These are phyloP conservation scores for Scleropages formosus DNA, from an alignment of 2,797 vertebrate species.

Conservation along the genomic window DNA sequence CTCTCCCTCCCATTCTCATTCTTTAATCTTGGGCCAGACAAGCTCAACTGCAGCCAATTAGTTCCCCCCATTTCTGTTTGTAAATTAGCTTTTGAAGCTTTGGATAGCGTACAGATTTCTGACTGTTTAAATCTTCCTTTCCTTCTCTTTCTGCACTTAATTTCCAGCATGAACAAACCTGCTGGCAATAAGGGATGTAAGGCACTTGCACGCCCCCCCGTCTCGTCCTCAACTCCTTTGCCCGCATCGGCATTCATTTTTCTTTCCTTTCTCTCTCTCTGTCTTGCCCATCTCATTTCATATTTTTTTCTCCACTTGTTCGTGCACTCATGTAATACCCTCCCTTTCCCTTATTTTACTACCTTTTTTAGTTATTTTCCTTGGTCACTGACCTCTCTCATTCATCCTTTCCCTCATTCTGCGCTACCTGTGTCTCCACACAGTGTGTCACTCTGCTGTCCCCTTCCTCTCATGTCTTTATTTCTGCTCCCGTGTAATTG, in stretches of 20 bases:
- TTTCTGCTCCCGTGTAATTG: too few species aligned
- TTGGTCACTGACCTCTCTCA: slow-evolving; percentile 11
- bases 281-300: not conserved
- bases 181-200: slow-evolving; percentile 69
- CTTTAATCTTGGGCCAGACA: slow-evolving; percentile 72
- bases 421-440: not conserved
- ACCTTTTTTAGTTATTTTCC: slow-evolving; percentile 21
- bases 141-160: slow-evolving; percentile 36
- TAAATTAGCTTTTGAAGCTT: slow-evolving; percentile 72
- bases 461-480: too few species aligned
- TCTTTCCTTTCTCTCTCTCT: slow-evolving; percentile 12
- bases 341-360: slow-evolving; percentile 56
- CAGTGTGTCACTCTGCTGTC: not conserved
- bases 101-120: slow-evolving; percentile 53
- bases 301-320: slow-evolving; percentile 38
- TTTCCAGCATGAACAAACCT: slow-evolving; percentile 68
- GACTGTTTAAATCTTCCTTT: slow-evolving; percentile 49
- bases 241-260: slow-evolving; percentile 16
- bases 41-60: slow-evolving; percentile 74
- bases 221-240: slow-evolving; percentile 34
- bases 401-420: slow-evolving; percentile 25
- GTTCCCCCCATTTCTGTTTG: slow-evolving; percentile 46
- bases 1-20: slow-evolving; percentile 39
- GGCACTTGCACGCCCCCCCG: slow-evolving; percentile 56
- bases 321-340: slow-evolving; percentile 46